These are phyloP conservation scores for Kryptolebias ocellatus DNA, from an alignment of 2,797 vertebrate genomes.

Conservation along the genomic window DNA sequence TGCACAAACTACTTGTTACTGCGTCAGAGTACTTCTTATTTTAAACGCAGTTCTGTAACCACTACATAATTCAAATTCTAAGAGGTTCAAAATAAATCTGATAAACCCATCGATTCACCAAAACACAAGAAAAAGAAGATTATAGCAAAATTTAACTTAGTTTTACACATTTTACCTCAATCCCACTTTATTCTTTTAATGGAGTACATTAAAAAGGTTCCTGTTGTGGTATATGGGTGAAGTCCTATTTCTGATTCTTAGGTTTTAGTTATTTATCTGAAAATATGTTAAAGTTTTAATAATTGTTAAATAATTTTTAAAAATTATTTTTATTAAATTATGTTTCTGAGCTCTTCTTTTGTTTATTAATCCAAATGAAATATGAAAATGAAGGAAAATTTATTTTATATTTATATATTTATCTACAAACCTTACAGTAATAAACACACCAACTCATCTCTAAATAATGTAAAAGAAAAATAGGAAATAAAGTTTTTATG, in stretches of 20 bases:
- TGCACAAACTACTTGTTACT: conserved; percentile 10
- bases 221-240: conserved; percentile 13
- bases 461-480: too few relatives aligned
- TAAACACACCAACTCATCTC: too few relatives aligned
- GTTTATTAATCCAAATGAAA: not conserved
- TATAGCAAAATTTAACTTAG: not conserved
- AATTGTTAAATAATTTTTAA: not conserved
- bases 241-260: conserved; percentile 13
- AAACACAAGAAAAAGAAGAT: not conserved
- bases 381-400: not conserved
- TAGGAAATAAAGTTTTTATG: too few relatives aligned
- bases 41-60: conserved; percentile 26
- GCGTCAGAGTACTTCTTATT: conserved; percentile 16
- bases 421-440: too few relatives aligned
- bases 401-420: too few relatives aligned
- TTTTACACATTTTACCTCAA: conserved; percentile 39
- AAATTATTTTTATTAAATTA: not conserved
- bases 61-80: conserved; percentile 29
- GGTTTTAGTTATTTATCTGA: conserved; percentile 6
- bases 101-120: not conserved
- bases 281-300: not conserved
- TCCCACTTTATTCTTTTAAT: conserved; percentile 13
- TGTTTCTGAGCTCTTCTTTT: not conserved
- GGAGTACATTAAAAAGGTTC: conserved; percentile 15
- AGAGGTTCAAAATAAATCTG: conserved; percentile 5